Evolutionary conservation across 2,113 vertebrate species (phyloP).

Genomic region (Poeciliopsis retropinna): DNA sequence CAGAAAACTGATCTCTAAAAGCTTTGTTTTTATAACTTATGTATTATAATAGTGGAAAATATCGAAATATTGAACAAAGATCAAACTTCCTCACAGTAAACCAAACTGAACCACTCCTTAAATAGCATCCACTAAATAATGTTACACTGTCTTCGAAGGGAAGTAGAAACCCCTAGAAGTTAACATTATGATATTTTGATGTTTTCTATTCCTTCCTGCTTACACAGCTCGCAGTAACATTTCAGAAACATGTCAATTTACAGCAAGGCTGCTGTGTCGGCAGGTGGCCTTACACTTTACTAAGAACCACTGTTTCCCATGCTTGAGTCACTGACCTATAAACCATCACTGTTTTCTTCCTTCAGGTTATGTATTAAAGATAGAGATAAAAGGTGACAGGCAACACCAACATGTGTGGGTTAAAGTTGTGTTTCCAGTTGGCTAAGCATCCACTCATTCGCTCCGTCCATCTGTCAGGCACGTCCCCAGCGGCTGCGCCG

Average conservation of each 20-base stretch:
- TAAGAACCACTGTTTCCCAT: background rate
- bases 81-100: background rate
- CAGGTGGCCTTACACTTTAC: too few relatives aligned
- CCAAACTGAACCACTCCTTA: background rate
- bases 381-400: conserved; percentile 48
- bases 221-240: background rate
- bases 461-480: conserved; percentile 64
- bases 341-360: background rate
- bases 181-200: background rate
- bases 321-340: background rate
- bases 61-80: background rate
- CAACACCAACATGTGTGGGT: conserved; percentile 45
- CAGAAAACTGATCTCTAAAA: background rate
- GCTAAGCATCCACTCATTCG: conserved; percentile 58
- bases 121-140: background rate
- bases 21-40: background rate
- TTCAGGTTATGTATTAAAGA: conserved; percentile 34
- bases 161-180: background rate
- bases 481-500: conserved; percentile 55
- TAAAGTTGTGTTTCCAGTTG: conserved; percentile 65
- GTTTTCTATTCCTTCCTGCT: background rate
- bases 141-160: background rate
- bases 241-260: background rate
- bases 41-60: background rate
- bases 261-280: too few relatives aligned